phyloP scores from a whole-genome alignment of 2,888 invertebrate species.

The Aproaerema taeniolella region DNA sequence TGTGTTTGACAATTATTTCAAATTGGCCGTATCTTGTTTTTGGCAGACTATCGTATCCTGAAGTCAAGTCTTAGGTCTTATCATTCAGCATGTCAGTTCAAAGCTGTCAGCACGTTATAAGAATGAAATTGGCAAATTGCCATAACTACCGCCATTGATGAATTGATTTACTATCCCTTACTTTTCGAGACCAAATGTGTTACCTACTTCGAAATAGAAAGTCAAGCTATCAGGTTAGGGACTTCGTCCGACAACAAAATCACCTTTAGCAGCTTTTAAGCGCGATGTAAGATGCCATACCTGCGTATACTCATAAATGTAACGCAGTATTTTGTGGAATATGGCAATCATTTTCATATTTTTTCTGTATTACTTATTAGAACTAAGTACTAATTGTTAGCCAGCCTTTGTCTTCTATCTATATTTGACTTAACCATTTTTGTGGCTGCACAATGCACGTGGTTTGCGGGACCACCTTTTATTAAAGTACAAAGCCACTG shows the following conservation, averaged over 20 bases:
- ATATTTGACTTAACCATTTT: conserved; percentile 20
- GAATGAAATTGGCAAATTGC: conserved; percentile 12
- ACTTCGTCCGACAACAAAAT: no score
- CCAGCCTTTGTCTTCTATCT: no score
- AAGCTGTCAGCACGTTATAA: conserved; percentile 9
- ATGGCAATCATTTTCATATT: neutral
- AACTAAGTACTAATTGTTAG: no score
- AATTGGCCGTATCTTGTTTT: neutral
- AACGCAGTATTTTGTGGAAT: no score
- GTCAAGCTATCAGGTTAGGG: no score
- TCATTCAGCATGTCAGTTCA: conserved; percentile 8
- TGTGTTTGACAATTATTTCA: no score
- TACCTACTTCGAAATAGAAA: no score
- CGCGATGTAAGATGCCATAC: no score
- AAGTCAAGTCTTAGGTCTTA: conserved; percentile 2
- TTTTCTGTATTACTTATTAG: conserved; percentile 1
- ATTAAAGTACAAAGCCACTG: conserved; percentile 44
- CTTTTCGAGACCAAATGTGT: no score
- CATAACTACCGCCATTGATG: conserved; percentile 13
- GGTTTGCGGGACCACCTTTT: conserved; percentile 40
- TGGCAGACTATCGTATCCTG: neutral
- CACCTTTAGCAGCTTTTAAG: neutral
- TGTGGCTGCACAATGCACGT: conserved; percentile 31
- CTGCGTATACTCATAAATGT: no score
- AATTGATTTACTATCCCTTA: conserved; percentile 11